Conservation (phyloP, 2,113 vertebrate genomes). For the Tringa solitaria region DNA sequence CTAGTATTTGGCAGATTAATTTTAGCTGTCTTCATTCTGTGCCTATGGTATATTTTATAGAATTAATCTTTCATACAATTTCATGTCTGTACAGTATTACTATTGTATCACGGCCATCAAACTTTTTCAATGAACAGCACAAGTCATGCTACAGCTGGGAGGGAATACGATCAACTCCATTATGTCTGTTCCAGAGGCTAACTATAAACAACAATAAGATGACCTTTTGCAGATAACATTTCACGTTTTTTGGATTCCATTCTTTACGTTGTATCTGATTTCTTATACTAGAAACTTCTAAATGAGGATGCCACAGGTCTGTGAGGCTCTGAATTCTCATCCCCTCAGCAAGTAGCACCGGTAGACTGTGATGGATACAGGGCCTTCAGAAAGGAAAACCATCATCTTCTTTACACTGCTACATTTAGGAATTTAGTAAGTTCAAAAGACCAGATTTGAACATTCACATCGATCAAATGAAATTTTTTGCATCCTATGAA, state of each 20-base stretch:
- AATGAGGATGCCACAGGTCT: neutral
- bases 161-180: neutral
- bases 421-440: neutral
- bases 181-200: neutral
- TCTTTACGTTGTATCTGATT: neutral
- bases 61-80: neutral
- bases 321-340: neutral
- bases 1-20: neutral
- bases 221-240: neutral
- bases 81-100: neutral
- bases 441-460: neutral
- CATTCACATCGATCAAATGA: neutral
- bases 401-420: neutral
- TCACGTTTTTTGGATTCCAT: neutral
- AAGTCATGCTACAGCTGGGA: neutral
- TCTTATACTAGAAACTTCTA: neutral
- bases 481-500: neutral
- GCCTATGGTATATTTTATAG: neutral
- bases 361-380: neutral
- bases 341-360: neutral
- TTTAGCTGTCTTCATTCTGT: neutral
- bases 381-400: neutral
- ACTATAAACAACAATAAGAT: neutral
- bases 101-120: neutral
- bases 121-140: neutral